Evolutionary conservation across 2,113 vertebrate species (phyloP).

Genomic region (Ophthalmolycus amberensis): DNA sequence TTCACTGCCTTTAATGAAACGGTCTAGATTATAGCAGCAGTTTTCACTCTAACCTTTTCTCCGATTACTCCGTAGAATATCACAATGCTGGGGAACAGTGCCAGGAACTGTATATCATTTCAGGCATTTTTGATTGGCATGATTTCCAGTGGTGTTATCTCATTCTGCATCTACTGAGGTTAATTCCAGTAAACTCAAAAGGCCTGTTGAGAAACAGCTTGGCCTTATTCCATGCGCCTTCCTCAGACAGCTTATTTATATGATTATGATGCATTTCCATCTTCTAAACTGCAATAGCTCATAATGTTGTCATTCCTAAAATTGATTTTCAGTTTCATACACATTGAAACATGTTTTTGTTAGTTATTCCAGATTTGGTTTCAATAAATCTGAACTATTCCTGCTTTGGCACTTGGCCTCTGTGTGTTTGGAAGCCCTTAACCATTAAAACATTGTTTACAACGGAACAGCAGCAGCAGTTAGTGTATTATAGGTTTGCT

Average conservation of each 20-base stretch:
- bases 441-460: not conserved
- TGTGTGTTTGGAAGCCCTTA: slow-evolving; percentile 10
- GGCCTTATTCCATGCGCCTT: slow-evolving; percentile 57
- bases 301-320: slow-evolving; percentile 20
- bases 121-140: slow-evolving; percentile 61
- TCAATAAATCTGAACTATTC: not conserved
- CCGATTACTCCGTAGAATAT: not conserved
- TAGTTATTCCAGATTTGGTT: slow-evolving; percentile 12
- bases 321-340: not conserved
- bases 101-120: slow-evolving; percentile 47
- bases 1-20: not conserved
- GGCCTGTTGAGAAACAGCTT: slow-evolving; percentile 73
- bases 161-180: slow-evolving; percentile 43
- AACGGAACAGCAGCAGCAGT: not conserved
- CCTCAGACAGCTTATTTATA: slow-evolving; percentile 39
- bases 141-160: slow-evolving; percentile 63
- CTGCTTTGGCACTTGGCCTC: not conserved
- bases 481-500: not conserved
- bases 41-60: slow-evolving; percentile 1
- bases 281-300: slow-evolving; percentile 18
- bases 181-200: slow-evolving; percentile 52
- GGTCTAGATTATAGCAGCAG: not conserved
- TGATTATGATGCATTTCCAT: slow-evolving; percentile 37
- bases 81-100: not conserved
- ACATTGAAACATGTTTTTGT: slow-evolving; percentile 27